Evolutionary conservation across 2,888 invertebrate species (phyloP), one percentile per base, ranked within the genome.

Genomic region (Folsomia manolachei): DNA sequence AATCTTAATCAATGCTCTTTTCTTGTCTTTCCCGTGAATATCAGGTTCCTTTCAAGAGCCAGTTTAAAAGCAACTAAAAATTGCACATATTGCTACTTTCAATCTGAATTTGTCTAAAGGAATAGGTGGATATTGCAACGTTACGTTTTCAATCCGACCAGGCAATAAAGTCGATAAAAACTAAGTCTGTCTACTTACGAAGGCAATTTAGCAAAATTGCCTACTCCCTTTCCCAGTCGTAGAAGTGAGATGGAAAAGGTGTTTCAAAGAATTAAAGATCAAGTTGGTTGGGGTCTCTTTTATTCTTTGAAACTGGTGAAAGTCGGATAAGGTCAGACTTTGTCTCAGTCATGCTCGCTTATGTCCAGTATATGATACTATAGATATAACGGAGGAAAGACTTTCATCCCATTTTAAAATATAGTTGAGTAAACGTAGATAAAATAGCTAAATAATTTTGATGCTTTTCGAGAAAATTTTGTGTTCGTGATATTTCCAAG

Each of bases 21-120:
- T 66, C 64, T 23, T 66, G 52, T 66, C n/a, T n/a, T n/a, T n/a
- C n/a, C n/a, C 51, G 65, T 66, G 65, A 66, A 67, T 67, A 60
- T 67, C 67, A 67, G 56, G 18, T 60, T 27, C 2, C 9, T 62
- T 24, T 23, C 23, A 14, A n/a, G 51, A 51, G 18, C 9, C 9
- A 51, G 19, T 7, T 56, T n/a, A 4, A 21, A 18, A 56, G 19
- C 56, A 19, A 7, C 56, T 7, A 56, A 56, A 21, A 19, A 56
- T 56, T n/a, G 19, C 21, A 56, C 56, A 21, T 56, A 56, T 4
- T 19, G 56, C 19, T 7, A 56, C 56, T 56, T 56, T 39, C 14
- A 4, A 9, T 19, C 56, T 56, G 56, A 56, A 51, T 51, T 51
- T 51, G 9, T 11, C 51, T 51, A 18, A 51, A 51, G 9, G 18